Base-by-base conservation (phyloP, 2,797 vertebrate species). In the Alca torda region DNA sequence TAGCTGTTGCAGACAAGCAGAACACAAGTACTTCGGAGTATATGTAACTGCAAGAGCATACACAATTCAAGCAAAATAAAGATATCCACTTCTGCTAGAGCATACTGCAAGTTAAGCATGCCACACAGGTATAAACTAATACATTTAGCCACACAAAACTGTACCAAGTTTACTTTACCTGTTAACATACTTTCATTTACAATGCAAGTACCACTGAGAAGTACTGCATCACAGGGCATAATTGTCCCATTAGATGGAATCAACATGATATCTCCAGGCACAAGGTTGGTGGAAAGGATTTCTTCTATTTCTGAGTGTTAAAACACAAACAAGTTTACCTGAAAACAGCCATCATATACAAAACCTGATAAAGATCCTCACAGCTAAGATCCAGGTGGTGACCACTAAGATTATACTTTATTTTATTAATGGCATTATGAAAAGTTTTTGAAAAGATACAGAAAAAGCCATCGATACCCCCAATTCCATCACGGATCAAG, bases 131-230 rank as follows among this genome's bases (percentile, higher is more conserved):
- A 75, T 19, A 43, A 88, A 68, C 31, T 10, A 73, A 35, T 2
- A 68, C 2, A 3, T 80, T 65, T 12, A 90, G 43, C 24, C 25
- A 80, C 1, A 9, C 10, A 76, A 76, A 45, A 76, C 6, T 19
- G 31, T 33, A 64, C 48, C 26, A 67, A 90, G 98, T 98, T 98
- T 79, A 63, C 67, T 35, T 98, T 96, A 99, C 99, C 99, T 98
- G 99, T 99, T 95, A 99, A 98, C 99, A 99, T 99, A 98, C 99
- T 99, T 98, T 99, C 99, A 91, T 99, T 99, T 91, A 99, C 99
- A 75, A 99, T 99, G 97, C 99, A 99, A 95, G 99, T 99, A 87
- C 99, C 99, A 81, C 98, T 99, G 92, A 99, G 97, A 90, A 99
- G 98, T 64, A 99, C 99, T 7, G 99, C 99, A 57, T 99, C 99